Conservation (phyloP, 2,797 vertebrate genomes). For the Odontamblyopus rebecca region DNA sequence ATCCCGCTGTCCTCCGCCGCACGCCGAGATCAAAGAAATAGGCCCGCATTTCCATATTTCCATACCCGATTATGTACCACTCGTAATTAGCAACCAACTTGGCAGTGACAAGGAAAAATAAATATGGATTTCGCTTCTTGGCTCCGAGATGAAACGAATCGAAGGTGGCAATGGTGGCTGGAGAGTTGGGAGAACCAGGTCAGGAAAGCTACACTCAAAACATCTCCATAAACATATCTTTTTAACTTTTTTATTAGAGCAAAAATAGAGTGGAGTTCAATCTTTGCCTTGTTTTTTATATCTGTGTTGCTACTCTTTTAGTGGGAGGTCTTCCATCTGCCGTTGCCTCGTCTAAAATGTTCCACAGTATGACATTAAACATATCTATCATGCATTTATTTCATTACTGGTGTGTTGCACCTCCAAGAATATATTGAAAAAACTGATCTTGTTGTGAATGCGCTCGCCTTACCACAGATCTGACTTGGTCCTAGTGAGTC, state of each 20-base stretch:
- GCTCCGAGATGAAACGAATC: constrained; percentile 59
- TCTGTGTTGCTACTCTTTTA: too few relatives aligned
- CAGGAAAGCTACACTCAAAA: constrained; percentile 31
- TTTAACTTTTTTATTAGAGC: too few relatives aligned
- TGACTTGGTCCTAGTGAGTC: too few relatives aligned
- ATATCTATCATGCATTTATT: too few relatives aligned
- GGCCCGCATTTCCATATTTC: constrained; percentile 52
- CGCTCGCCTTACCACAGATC: too few relatives aligned
- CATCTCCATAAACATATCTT: too few relatives aligned
- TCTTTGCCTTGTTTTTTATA: background rate
- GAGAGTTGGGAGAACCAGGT: constrained; percentile 65
- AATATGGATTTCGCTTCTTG: constrained; percentile 51
- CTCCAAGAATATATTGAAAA: too few relatives aligned
- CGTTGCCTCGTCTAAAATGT: too few relatives aligned
- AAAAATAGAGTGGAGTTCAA: background rate
- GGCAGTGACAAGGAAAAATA: constrained; percentile 58
- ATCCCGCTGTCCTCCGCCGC: constrained; percentile 60
- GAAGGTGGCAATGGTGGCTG: constrained; percentile 59
- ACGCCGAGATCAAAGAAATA: constrained; percentile 66
- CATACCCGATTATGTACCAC: constrained; percentile 76
- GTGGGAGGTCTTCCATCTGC: too few relatives aligned
- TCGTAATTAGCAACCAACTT: constrained; percentile 70
- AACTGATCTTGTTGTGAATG: too few relatives aligned
- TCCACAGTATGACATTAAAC: too few relatives aligned
- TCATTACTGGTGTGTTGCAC: too few relatives aligned